phyloP scores from a whole-genome alignment of 2,888 invertebrate species.

The Choristoneura rosaceana region DNA sequence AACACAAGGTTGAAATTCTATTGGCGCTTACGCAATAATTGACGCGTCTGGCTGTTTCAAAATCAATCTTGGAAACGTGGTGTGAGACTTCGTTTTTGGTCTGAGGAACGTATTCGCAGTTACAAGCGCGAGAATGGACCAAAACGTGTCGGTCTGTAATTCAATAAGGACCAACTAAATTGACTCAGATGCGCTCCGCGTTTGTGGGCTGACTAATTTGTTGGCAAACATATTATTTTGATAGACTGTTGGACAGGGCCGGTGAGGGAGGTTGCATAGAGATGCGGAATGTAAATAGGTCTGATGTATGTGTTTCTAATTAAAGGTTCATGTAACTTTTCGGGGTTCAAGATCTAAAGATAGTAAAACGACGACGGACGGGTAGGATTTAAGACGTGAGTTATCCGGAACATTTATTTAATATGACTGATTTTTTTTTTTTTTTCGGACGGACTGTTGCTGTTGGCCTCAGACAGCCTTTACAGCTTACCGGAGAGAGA shows the following conservation, averaged over 20 bases:
- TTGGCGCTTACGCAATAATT: constrained; percentile 22
- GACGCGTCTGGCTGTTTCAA: constrained; percentile 39
- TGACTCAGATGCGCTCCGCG: constrained; percentile 78
- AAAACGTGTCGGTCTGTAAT: constrained; percentile 79
- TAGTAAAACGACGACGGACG: no score
- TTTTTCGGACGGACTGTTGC: no score
- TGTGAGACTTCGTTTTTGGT: constrained; percentile 45
- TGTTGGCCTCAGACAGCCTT: no score
- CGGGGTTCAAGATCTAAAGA: neutral
- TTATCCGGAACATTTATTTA: no score
- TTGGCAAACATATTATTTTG: constrained; percentile 78
- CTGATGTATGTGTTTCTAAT: constrained; percentile 7
- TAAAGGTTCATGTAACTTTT: neutral
- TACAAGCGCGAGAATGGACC: constrained; percentile 55
- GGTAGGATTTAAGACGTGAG: no score
- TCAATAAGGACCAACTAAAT: constrained; percentile 82
- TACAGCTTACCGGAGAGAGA: no score
- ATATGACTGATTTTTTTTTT: no score
- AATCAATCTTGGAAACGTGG: constrained; percentile 42
- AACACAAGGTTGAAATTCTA: constrained; percentile 37
- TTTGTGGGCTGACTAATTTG: constrained; percentile 78
- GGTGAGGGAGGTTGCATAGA: constrained; percentile 17
- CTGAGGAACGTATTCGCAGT: constrained; percentile 48
- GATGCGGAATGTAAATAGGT: constrained; percentile 14
- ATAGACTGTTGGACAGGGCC: constrained; percentile 51